A percentile compares a stretch with the other conserved stretches of the same genome.
phyloP scores from a whole-genome alignment of 2,113 vertebrate species.

The Malaclemys terrapin region DNA sequence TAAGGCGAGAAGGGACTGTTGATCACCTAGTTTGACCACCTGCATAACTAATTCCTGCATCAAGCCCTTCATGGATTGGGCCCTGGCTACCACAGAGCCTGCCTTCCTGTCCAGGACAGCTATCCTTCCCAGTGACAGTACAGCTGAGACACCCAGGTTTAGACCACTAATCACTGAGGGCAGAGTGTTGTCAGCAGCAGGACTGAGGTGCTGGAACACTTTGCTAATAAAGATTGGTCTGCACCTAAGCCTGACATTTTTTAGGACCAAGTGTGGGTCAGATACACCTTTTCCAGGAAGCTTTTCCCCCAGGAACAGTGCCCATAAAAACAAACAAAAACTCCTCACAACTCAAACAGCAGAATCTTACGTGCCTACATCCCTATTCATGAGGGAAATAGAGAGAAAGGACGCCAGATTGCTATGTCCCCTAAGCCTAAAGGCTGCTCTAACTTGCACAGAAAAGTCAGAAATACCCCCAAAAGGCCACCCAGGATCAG shows the following conservation, averaged over 20 bases:
- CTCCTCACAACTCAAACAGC: neutral
- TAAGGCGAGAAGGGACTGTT: neutral
- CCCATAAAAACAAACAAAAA: slow-evolving; percentile 14
- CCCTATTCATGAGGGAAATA: neutral
- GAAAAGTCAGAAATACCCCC: neutral
- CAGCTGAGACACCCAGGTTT: too few species aligned
- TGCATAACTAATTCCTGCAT: neutral
- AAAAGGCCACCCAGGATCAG: neutral
- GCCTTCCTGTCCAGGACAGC: too few species aligned
- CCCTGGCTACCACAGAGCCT: too few species aligned
- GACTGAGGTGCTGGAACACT: neutral
- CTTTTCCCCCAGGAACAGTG: neutral
- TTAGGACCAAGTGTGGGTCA: accelerated
- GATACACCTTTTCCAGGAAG: slow-evolving; percentile 35
- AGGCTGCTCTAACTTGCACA: neutral
- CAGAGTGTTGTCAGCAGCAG: too few species aligned
- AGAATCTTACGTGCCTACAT: neutral
- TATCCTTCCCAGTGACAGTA: too few species aligned
- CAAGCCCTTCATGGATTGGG: too few species aligned
- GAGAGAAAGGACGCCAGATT: neutral
- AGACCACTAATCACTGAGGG: too few species aligned
- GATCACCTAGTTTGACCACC: neutral
- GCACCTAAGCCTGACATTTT: neutral
- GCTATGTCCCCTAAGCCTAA: neutral
- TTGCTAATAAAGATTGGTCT: slow-evolving; percentile 9